Conservation (phyloP, 2,888 invertebrate genomes). For the Chirona hameri region DNA sequence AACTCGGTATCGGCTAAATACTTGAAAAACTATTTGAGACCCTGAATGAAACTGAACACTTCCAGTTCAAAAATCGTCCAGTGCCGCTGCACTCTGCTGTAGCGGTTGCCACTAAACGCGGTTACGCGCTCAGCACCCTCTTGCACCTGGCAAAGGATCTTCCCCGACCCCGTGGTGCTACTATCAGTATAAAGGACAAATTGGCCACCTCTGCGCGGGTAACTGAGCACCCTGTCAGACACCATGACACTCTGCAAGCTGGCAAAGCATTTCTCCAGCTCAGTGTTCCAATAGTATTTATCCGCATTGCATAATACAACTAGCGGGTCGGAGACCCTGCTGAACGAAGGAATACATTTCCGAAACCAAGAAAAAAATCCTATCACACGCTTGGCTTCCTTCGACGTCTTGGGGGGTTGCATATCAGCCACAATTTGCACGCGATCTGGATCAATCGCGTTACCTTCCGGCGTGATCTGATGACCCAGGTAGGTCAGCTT, state of each 20-base stretch:
- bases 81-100: background rate
- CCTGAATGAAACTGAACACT: background rate
- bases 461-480: no score
- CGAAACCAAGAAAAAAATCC: background rate
- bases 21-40: background rate
- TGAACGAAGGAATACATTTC: background rate
- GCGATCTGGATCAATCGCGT: background rate
- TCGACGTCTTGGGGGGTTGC: background rate
- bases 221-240: background rate
- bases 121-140: background rate
- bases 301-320: background rate
- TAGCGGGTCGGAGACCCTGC: background rate
- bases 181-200: background rate
- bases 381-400: background rate
- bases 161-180: background rate
- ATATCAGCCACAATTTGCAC: background rate
- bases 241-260: background rate
- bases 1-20: background rate
- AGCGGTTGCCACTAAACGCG: background rate
- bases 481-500: no score
- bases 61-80: background rate
- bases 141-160: background rate
- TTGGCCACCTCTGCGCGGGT: background rate
- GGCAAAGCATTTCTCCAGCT: background rate
- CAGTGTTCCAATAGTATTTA: background rate